Base-by-base conservation (phyloP, 2,888 invertebrate species). In the Hipparchia sbordonii region DNA sequence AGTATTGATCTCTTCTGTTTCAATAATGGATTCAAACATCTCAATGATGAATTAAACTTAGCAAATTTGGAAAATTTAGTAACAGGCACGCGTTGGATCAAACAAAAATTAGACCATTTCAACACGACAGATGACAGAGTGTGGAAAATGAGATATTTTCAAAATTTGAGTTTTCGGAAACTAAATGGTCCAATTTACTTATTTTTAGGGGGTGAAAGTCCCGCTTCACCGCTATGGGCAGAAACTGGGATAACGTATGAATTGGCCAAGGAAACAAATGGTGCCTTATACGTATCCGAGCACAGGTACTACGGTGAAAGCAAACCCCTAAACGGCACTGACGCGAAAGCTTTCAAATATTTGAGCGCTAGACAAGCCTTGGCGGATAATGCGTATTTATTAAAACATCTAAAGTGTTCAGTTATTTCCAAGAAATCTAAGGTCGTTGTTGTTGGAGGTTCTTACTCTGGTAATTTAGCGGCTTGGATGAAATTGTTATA, bases 301-400 rank as follows among this genome's bases (percentile, higher is more conserved):
- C 92, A 92, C 67, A 88, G 93, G 76, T 93, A 90, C 79, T 92
- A 92, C 57, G 92, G 92, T 0, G 80, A 88, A 33, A 92, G 92
- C 74, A 86, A 86, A 76, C 92, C 92, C 2, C 83, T 90, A 10
- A 60, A 85, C 23, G 79, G 85, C n/a, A 80, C 81, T 2, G 85
- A 78, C 1, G 79, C 83, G 0, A 81, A 88, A 74, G 87, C 87
- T 73, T 81, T 92, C n/a, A 80, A 82, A 70, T 92, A 84, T 76
- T 81, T 92, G 9, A 89, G 84, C 78, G 83, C 90, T 0, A 82
- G 82, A 71, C 93, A 92, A 83, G 90, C 91, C 7, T 80, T 92
- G 52, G 91, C 90, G 23, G 92, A 93, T 80, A 77, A 86, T 23
- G 90, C 89, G 3, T 81, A 77, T 59, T 74, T 92, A 9, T 72